These are phyloP conservation scores for Coturnix japonica DNA, from an alignment of 2,113 vertebrate genomes.

Conservation along the genomic window DNA sequence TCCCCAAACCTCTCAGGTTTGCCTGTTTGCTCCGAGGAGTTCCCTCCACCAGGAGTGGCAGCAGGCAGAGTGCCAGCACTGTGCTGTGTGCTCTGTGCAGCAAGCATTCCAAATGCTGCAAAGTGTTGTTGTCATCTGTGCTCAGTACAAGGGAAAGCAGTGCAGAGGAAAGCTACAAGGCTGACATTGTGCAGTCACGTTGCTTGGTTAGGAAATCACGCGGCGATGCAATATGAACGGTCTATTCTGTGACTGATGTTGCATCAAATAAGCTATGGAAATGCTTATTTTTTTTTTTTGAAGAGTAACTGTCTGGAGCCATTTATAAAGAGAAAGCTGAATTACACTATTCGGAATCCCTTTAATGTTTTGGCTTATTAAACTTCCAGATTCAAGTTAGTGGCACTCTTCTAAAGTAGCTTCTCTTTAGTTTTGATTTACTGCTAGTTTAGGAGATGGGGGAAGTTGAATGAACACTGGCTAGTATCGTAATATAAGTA, in stretches of 20 bases:
- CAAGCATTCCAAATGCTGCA: not conserved
- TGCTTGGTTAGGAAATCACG: not conserved
- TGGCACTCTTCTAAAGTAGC: not conserved
- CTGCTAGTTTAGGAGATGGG: conserved; percentile 10
- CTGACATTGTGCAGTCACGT: not conserved
- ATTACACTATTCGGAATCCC: not conserved
- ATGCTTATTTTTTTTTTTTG: not conserved
- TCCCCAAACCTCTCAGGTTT: not conserved
- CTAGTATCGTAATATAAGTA: not conserved
- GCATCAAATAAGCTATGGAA: not conserved
- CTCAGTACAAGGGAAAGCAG: not conserved
- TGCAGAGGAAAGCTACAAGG: fast-evolving
- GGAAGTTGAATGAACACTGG: not conserved
- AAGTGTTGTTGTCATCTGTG: not conserved
- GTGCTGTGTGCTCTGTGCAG: not conserved
- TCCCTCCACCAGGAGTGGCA: not conserved
- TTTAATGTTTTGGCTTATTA: conserved; percentile 27
- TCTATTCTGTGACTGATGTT: not conserved
- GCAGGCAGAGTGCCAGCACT: not conserved
- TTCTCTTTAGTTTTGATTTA: conserved; percentile 33
- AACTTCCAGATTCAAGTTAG: not conserved
- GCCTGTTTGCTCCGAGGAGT: not conserved
- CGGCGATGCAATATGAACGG: not conserved
- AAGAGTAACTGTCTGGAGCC: not conserved
- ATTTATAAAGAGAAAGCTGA: conserved; percentile 1